Conservation (phyloP, 2,113 vertebrate genomes). For the Ibidorhyncha struthersii region DNA sequence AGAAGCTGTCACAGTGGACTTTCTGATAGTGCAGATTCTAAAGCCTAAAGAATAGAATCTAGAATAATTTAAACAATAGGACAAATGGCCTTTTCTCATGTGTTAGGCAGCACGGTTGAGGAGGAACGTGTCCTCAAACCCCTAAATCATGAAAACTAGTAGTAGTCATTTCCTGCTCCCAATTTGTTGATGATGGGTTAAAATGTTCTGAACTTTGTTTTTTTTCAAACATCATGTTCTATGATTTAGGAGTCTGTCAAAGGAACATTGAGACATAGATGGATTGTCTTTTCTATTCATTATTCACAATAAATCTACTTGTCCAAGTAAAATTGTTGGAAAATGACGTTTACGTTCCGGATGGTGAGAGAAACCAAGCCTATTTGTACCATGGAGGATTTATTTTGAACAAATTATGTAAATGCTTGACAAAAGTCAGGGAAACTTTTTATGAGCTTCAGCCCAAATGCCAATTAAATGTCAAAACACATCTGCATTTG, state of each 20-base stretch:
- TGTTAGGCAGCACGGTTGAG: background rate
- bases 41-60: background rate
- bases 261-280: background rate
- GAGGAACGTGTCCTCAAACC: background rate
- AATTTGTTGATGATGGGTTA: background rate
- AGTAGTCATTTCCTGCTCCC: background rate
- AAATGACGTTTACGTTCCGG: background rate
- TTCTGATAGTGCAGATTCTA: background rate
- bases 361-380: conserved; percentile 4
- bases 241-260: background rate
- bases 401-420: conserved; percentile 53
- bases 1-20: background rate
- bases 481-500: conserved; percentile 26
- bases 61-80: background rate
- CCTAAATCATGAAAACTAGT: background rate
- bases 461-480: conserved; percentile 40
- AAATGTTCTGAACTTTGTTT: background rate
- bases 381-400: background rate
- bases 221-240: background rate
- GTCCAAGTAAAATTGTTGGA: background rate
- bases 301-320: conserved; percentile 22
- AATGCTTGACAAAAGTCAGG: background rate
- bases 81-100: background rate
- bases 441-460: background rate
- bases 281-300: background rate